phyloP scores from a whole-genome alignment of 2,797 vertebrate species.

The Enteromius mattozi region DNA sequence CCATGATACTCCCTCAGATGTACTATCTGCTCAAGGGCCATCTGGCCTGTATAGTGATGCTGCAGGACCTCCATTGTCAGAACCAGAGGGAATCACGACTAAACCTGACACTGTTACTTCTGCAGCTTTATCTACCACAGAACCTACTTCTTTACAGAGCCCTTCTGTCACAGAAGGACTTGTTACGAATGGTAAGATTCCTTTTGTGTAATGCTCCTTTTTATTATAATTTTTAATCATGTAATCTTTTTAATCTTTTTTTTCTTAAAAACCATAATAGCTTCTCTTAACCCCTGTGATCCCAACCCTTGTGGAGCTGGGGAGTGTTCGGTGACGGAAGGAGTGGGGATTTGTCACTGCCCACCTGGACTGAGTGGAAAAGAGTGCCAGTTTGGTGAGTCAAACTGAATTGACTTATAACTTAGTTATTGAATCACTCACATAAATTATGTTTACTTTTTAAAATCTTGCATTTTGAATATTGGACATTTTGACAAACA shows the following conservation, averaged over 20 bases:
- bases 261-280: conserved; percentile 45
- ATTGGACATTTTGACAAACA: neutral
- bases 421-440: neutral
- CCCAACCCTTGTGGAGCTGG: conserved; percentile 73
- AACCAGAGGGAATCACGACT: conserved; percentile 65
- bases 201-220: neutral
- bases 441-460: neutral
- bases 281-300: conserved; percentile 69
- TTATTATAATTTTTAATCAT: neutral
- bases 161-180: conserved; percentile 53
- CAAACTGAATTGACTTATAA: neutral
- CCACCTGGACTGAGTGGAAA: conserved; percentile 59
- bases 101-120: conserved; percentile 50
- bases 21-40: conserved; percentile 68
- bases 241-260: neutral
- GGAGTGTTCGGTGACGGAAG: conserved; percentile 69
- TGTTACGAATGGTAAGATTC: conserved; percentile 74
- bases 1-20: conserved; percentile 59
- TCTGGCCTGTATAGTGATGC: conserved; percentile 68
- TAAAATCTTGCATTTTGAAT: neutral
- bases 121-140: conserved; percentile 54
- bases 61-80: conserved; percentile 56
- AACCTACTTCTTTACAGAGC: conserved; percentile 52
- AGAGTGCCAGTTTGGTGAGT: conserved; percentile 67
- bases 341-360: conserved; percentile 68